phyloP scores from a whole-genome alignment of 1,140 invertebrate genomes.

The Euwallacea similis region DNA sequence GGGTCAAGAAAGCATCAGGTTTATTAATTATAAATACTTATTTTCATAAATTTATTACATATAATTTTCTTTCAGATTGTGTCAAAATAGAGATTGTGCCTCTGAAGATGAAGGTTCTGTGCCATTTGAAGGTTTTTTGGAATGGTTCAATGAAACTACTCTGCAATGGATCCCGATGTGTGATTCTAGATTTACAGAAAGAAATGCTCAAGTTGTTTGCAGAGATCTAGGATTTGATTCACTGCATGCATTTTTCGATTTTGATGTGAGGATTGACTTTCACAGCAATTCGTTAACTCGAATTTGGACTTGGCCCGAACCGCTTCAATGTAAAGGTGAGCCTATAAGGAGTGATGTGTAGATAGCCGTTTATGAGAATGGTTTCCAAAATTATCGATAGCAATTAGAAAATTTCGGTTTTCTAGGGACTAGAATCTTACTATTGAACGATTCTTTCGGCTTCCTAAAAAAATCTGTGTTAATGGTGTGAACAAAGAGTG shows the following conservation, averaged over 20 bases:
- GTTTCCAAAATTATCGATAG: too few relatives aligned
- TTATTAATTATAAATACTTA: neutral
- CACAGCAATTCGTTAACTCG: slow-evolving; percentile 80
- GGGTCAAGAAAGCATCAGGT: slow-evolving; percentile 59
- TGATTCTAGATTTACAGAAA: slow-evolving; percentile 90
- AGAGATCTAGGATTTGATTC: slow-evolving; percentile 88
- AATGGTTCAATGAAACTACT: slow-evolving; percentile 94
- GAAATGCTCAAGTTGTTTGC: slow-evolving; percentile 95
- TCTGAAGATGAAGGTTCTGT: slow-evolving; percentile 56
- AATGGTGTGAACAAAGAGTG: too few relatives aligned
- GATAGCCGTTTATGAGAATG: too few relatives aligned
- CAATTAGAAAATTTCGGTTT: too few relatives aligned
- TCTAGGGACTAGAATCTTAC: too few relatives aligned
- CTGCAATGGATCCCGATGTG: slow-evolving; percentile 97
- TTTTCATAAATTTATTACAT: neutral
- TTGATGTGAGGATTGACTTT: slow-evolving; percentile 79
- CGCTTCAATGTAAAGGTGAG: slow-evolving; percentile 76
- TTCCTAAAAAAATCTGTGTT: too few relatives aligned
- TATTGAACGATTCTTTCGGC: too few relatives aligned
- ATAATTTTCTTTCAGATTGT: slow-evolving; percentile 58
- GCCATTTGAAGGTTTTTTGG: slow-evolving; percentile 80
- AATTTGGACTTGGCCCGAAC: slow-evolving; percentile 95
- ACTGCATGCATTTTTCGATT: slow-evolving; percentile 83
- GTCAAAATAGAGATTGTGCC: slow-evolving; percentile 72
- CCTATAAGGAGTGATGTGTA: too few relatives aligned